Evolutionary conservation across 2,888 invertebrate species (phyloP).

Genomic region (Pseudococcus jackbeardsleyi): DNA sequence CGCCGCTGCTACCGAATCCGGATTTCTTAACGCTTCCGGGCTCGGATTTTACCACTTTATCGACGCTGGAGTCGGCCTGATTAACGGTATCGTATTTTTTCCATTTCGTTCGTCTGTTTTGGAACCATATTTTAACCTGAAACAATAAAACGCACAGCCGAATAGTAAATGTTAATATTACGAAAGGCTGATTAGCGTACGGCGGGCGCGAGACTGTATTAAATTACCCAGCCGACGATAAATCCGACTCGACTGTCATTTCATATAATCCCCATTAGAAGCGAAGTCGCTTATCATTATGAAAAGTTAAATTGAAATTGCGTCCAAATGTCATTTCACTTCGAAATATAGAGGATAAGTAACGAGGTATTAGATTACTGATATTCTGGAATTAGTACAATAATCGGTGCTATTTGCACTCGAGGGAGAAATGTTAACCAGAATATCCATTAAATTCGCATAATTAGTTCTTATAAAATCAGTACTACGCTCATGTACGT

Average conservation of each 20-base stretch:
- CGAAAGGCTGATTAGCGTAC: background rate
- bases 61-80: conserved; percentile 76
- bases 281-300: conserved; percentile 43
- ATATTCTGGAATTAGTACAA: conserved; percentile 36
- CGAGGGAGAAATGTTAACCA: conserved; percentile 17
- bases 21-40: conserved; percentile 68
- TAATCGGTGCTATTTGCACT: conserved; percentile 18
- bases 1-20: conserved; percentile 66
- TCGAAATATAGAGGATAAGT: conserved; percentile 36
- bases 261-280: conserved; percentile 39
- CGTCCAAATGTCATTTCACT: conserved; percentile 49
- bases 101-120: conserved; percentile 86
- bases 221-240: conserved; percentile 25
- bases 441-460: conserved; percentile 54
- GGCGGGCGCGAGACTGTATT: background rate
- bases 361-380: conserved; percentile 49
- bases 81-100: conserved; percentile 95
- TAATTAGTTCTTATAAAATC: conserved; percentile 45
- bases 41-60: conserved; percentile 82
- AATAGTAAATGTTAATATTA: conserved; percentile 8
- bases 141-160: background rate
- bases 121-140: conserved; percentile 93
- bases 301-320: conserved; percentile 54
- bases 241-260: conserved; percentile 45
- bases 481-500: background rate